Percentiles rank a stretch among this genome's conserved stretches.
Conservation (phyloP, 1,140 invertebrate genomes). For the Papilio polytes region DNA sequence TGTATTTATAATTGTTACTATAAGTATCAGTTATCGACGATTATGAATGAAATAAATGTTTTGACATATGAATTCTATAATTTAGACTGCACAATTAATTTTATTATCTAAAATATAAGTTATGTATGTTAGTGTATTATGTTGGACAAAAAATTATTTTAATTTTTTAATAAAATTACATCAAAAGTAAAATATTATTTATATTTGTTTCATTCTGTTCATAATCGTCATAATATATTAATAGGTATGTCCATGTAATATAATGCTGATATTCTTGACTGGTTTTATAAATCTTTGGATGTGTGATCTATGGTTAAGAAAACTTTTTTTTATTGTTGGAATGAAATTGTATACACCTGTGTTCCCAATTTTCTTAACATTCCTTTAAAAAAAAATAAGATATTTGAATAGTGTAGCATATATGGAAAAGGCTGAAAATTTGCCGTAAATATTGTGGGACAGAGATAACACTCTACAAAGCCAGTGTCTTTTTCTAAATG, state of each 20-base stretch:
- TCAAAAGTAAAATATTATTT: neutral
- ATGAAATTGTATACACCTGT: neutral
- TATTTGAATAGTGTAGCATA: neutral
- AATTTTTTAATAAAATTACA: neutral
- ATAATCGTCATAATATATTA: slow-evolving; percentile 8
- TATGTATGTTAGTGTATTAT: neutral
- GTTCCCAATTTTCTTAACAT: slow-evolving; percentile 43
- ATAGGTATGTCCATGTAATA: neutral
- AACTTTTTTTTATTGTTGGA: slow-evolving; percentile 15
- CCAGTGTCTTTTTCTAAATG: neutral
- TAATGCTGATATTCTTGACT: neutral
- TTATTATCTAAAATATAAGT: slow-evolving; percentile 2
- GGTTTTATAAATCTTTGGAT: slow-evolving; percentile 23
- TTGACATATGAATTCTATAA: neutral
- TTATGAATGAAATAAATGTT: slow-evolving; percentile 17
- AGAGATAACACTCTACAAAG: neutral
- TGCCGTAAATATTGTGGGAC: neutral
- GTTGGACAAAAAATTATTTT: no score
- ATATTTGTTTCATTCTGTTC: slow-evolving; percentile 4
- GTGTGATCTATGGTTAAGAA: slow-evolving; percentile 34
- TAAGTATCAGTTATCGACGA: slow-evolving; percentile 33
- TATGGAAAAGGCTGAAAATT: neutral
- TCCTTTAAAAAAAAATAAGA: slow-evolving; percentile 56
- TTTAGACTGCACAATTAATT: slow-evolving; percentile 17
- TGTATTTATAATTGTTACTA: slow-evolving; percentile 13